Evolutionary conservation across 2,113 vertebrate species (phyloP).

Genomic region (Nanorana parkeri): DNA sequence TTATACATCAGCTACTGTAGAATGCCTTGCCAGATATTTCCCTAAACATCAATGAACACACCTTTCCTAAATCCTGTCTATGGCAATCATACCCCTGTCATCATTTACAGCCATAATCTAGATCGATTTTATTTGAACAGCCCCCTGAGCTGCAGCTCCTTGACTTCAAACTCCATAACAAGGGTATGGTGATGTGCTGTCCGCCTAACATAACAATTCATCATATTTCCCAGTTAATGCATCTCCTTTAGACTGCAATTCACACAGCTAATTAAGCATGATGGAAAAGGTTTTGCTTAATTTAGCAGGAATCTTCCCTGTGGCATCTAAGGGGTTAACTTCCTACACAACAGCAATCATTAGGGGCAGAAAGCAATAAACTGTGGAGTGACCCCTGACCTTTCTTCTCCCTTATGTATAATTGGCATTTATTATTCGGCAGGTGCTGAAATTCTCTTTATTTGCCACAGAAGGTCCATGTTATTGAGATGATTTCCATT

Average conservation of each 20-base stretch:
- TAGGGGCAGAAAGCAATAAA: constrained; percentile 71
- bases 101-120: constrained; percentile 47
- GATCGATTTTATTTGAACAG: constrained; percentile 54
- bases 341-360: constrained; percentile 63
- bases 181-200: constrained; percentile 30
- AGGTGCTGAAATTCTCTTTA: constrained; percentile 66
- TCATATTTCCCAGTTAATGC: constrained; percentile 66
- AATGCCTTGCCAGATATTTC: not conserved
- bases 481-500: constrained; percentile 50
- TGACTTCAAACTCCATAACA: constrained; percentile 36
- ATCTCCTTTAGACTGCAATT: constrained; percentile 56
- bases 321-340: constrained; percentile 59
- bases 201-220: constrained; percentile 57
- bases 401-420: constrained; percentile 64
- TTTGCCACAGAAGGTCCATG: constrained; percentile 48
- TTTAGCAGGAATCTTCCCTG: constrained; percentile 46
- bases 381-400: constrained; percentile 69
- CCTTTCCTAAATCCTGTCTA: constrained; percentile 16
- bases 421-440: constrained; percentile 63
- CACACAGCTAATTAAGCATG: constrained; percentile 61
- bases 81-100: constrained; percentile 24
- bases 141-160: constrained; percentile 21
- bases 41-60: not conserved
- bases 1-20: too few species aligned
- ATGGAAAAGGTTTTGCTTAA: constrained; percentile 60